Evolutionary conservation across 2,113 vertebrate species (phyloP), one percentile per base, ranked within the genome.

Genomic region (Hippocampus comes): DNA sequence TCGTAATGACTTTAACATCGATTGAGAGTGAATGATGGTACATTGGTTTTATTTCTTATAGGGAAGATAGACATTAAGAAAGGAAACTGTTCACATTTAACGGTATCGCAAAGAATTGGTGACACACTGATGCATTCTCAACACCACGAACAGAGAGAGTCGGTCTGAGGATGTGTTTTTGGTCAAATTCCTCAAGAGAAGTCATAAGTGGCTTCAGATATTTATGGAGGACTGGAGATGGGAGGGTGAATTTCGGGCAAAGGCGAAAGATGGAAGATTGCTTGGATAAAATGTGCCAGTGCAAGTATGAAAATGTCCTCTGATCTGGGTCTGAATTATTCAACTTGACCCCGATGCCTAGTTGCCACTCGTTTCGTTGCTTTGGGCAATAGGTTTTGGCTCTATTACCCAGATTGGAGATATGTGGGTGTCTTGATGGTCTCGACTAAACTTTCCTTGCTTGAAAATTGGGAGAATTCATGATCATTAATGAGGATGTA

Each of bases 301-400:
- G 56, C 81, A 83, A 87, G 85, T 87, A 84, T 87, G 85, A 89
- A 89, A 81, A 86, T 73, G 70, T 66, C 67, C 81, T 83, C 78
- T 87, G 84, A 87, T 85, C 78, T 75, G 75, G 49, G 77, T 74
- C 79, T 90, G 75, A 91, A 90, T 90, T 84, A 90, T 90, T 90
- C 75, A 88, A 70, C 78, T 77, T 63, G 38, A 78, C 80, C 85
- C 86, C 83, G 82, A 89, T 87, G 85, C 79, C 80, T 79, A 64
- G 69, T 18, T 81, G 82, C 79, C 82, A 85, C 78, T 85, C 72
- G 57, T 75, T 70, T 51, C 18, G 18, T 51, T 5, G 79, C 88
- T 84, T 55, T 46, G 72, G 85, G 83, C 83, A 70, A 64, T 51
- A 83, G 79, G 74, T 84, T 70, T 53, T 68, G 65, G 87, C 65